phyloP scores from a whole-genome alignment of 2,888 invertebrate species.

The Cenopis cana region DNA sequence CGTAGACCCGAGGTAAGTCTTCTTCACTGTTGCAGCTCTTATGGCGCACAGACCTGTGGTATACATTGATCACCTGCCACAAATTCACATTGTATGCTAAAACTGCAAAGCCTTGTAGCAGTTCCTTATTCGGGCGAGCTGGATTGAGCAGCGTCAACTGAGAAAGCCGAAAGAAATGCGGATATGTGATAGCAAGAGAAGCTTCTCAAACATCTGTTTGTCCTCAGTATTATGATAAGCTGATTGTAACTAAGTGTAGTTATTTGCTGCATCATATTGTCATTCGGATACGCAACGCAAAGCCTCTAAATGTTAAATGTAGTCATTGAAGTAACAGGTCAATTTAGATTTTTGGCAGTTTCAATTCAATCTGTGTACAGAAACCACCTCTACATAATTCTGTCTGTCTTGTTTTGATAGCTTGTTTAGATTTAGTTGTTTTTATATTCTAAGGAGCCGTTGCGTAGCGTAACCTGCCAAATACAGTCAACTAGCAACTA shows the following conservation, averaged over 20 bases:
- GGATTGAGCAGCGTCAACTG: background rate
- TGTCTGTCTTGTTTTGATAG: background rate
- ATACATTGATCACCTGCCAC: background rate
- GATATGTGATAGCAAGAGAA: background rate
- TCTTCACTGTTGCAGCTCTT: background rate
- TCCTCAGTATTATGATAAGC: background rate
- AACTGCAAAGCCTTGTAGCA: background rate
- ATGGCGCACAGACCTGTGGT: background rate
- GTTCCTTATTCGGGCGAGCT: background rate
- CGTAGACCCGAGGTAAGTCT: slow-evolving; percentile 85
- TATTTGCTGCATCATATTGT: background rate
- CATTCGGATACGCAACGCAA: slow-evolving; percentile 1
- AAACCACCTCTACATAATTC: no score
- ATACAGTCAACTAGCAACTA: slow-evolving; percentile 19
- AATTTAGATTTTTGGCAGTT: background rate
- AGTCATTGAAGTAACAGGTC: background rate
- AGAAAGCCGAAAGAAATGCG: background rate
- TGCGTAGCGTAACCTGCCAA: slow-evolving; percentile 7
- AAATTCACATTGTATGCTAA: background rate
- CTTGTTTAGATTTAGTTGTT: background rate
- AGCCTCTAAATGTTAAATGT: background rate
- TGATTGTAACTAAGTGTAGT: background rate
- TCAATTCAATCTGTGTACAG: background rate
- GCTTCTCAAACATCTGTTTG: no score
- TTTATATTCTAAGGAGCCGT: background rate